phyloP scores from a whole-genome alignment of 1,140 invertebrate species.

The Oreohelix idahoensis region DNA sequence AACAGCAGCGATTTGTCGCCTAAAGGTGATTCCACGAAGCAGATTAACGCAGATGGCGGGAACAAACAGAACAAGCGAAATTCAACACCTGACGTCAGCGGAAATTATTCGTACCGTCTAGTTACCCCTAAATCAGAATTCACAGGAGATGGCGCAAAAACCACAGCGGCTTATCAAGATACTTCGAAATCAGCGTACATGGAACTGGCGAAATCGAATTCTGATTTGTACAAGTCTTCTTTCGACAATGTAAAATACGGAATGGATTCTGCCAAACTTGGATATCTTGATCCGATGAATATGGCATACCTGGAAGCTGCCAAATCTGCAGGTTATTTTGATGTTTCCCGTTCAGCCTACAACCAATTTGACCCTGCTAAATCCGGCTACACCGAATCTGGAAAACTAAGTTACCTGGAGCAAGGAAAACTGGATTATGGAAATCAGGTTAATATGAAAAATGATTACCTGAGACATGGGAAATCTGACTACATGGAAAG shows the following conservation, averaged over 20 bases:
- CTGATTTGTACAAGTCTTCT: neutral
- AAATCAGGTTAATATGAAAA: neutral
- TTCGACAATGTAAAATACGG: constrained; percentile 26
- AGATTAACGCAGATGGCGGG: neutral
- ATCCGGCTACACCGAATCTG: neutral
- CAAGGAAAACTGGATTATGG: neutral
- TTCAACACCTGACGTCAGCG: neutral
- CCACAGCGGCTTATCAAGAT: neutral
- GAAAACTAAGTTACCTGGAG: neutral
- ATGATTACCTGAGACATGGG: constrained; percentile 11
- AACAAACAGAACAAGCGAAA: neutral
- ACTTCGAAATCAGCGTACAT: neutral
- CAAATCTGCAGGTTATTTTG: constrained; percentile 31
- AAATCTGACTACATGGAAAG: constrained; percentile 27
- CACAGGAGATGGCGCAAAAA: constrained; percentile 5
- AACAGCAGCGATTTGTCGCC: neutral
- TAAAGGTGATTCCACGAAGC: neutral
- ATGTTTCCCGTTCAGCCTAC: constrained; percentile 19
- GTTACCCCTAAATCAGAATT: constrained; percentile 30
- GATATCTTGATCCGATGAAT: constrained; percentile 29
- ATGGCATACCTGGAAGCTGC: constrained; percentile 33
- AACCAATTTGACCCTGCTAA: neutral
- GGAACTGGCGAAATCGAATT: neutral
- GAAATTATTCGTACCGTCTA: neutral
- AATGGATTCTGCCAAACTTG: constrained; percentile 2